Evolutionary conservation across 2,797 vertebrate genomes (phyloP), one percentile per base, ranked within the genome.

Genomic region (Lacerta viridis): DNA sequence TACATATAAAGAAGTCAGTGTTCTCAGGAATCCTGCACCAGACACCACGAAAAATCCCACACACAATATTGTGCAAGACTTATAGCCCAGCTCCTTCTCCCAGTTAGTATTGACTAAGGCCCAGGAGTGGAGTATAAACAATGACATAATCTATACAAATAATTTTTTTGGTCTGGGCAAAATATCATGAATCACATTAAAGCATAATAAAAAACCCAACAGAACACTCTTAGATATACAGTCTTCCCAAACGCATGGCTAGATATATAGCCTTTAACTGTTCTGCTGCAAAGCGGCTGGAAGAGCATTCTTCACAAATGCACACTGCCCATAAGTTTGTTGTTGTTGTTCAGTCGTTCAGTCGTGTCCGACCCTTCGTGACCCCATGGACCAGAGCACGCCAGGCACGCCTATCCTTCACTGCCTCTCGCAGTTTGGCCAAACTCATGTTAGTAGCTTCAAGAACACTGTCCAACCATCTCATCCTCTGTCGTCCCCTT

Each of bases 121-220:
- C 27, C 72, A 39, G 59, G 64, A 55, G 81, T 27, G 33, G 33
- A 29, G 20, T 55, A 77, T 68, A 88, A 79, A 79, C 33, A 39
- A 82, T 41, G 55, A 81, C 18, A 75, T 59, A 29, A 74, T 59
- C 87, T 90, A 76, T 13, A 69, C 9, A n/a, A n/a, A n/a, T 15
- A 25, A 4, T 80, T 92, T 86, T 72, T 72, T 66, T 89, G 80
- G 66, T 61, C 41, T 55, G 61, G 55, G 29, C 23, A 88, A 91
- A 71, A 17, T 61, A 36, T 46, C 15, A 78, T 83, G 84, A 92
- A 93, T 83, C 76, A 87, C 1, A 71, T 27, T 27, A 89, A 85
- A 86, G 59, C 41, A 90, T 79, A 6, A 13, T 29, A 90, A 92
- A 84, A 0, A 33, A 0, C 61, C 78, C 85, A 68, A 59, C 43